Evolutionary conservation across 2,888 invertebrate genomes (phyloP).

Genomic region (Sinodicranocentrus sp.): DNA sequence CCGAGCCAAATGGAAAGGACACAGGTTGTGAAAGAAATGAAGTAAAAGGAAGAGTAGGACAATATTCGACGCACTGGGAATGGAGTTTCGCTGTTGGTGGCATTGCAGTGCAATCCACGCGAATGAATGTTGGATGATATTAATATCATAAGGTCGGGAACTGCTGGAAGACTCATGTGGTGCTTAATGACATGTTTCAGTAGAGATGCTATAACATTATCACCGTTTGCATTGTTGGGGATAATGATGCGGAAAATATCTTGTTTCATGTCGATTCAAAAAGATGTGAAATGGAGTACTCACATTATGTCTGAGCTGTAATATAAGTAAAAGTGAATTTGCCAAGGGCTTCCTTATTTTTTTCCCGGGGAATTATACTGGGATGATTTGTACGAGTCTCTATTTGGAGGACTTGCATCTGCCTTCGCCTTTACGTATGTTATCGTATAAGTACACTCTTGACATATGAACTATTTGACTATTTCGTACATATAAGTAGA

Average conservation of each 20-base stretch:
- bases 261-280: slow-evolving; percentile 14
- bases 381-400: too few species aligned
- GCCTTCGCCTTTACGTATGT: too few species aligned
- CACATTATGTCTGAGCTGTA: background rate
- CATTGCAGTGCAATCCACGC: background rate
- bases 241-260: slow-evolving; percentile 40
- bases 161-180: background rate
- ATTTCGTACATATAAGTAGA: too few species aligned
- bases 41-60: too few species aligned
- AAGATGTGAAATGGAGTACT: background rate
- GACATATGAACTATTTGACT: too few species aligned
- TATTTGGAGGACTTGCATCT: too few species aligned
- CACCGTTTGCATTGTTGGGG: slow-evolving; percentile 3
- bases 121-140: background rate
- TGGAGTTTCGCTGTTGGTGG: background rate
- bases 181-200: background rate
- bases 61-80: too few species aligned
- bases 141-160: slow-evolving; percentile 2
- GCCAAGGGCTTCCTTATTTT: background rate
- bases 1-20: too few species aligned
- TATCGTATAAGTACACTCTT: too few species aligned
- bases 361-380: background rate
- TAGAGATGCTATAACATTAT: background rate
- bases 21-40: too few species aligned
- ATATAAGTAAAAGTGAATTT: too few species aligned